Evolutionary conservation across 2,797 vertebrate species (phyloP).

Genomic region (Pseudopleuronectes americanus): DNA sequence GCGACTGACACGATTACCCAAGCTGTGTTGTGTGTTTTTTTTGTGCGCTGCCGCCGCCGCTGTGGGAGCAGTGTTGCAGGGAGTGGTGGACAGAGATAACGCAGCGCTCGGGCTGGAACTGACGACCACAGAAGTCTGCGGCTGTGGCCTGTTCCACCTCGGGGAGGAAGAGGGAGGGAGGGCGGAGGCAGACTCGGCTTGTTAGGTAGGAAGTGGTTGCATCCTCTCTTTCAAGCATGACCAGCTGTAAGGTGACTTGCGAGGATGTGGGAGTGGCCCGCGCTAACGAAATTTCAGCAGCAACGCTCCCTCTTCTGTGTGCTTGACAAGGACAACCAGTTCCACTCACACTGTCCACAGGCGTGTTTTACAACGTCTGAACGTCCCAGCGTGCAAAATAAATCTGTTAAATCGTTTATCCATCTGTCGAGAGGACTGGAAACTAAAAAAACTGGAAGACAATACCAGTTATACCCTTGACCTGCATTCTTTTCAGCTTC

Average conservation of each 20-base stretch:
- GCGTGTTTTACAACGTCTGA: not conserved
- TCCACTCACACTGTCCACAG: not conserved
- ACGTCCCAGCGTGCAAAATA: not conserved
- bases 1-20: constrained; percentile 67
- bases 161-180: constrained; percentile 69
- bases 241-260: constrained; percentile 76
- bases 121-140: constrained; percentile 57
- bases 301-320: constrained; percentile 19
- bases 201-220: constrained; percentile 80
- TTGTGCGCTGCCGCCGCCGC: constrained; percentile 28
- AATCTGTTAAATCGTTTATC: constrained; percentile 1
- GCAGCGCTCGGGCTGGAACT: constrained; percentile 59
- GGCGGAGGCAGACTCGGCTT: constrained; percentile 52
- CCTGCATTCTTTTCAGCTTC: constrained; percentile 48
- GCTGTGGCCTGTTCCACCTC: constrained; percentile 71
- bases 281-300: constrained; percentile 37
- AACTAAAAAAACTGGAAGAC: constrained; percentile 27
- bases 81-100: constrained; percentile 75
- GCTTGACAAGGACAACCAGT: constrained; percentile 10
- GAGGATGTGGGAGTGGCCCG: constrained; percentile 74
- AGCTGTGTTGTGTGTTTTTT: constrained; percentile 37
- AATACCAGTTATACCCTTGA: constrained; percentile 22
- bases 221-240: constrained; percentile 68
- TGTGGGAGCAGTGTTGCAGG: constrained; percentile 58
- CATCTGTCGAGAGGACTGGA: constrained; percentile 16